Evolutionary conservation across 1,140 invertebrate genomes (phyloP), one percentile per base, ranked within the genome.

Genomic region (Hypsibius dujardini): DNA sequence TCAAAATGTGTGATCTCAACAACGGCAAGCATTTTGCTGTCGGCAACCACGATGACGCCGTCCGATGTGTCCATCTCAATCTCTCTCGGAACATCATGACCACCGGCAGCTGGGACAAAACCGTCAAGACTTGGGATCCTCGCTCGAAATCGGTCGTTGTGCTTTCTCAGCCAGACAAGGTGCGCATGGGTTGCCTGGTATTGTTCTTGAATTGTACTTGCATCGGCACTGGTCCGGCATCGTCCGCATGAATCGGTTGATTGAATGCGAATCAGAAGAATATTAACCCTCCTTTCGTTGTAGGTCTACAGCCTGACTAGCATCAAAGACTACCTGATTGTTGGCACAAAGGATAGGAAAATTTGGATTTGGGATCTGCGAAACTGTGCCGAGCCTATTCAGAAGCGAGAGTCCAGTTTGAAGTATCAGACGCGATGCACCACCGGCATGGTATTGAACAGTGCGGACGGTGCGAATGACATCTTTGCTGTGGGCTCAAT

Each of bases 381-480:
- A 69, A 97, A 96, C 77, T 94, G 97, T 88, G 86, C 87, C n/a
- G 90, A 91, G 75, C 90, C 93, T 69, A 87, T 92, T 74, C 95
- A 98, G 80, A 85, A 89, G 75, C 80, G 95, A 69, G 96, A 99
- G 79, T 97, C 94, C 1, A 95, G 91, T 76, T 83, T 99, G 1
- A 99, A 98, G 80, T 99, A 94, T 80, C 96, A 99, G 81, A 99
- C 95, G 0, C 82, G 96, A 47, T 92, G 89, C 75, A 95, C 98
- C 72, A 56, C 50, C n/a, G 50, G 50, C 50, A 7, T 56, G 50
- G 50, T n/a, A n/a, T 12, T 56, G 50, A 56, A 7, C 28, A 28
- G 28, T 28, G 28, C 28, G 28, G 28, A 28, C 28, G 28, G 28
- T 12, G 7, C 50, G 50, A n/a, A 56, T 56, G 50, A 56, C n/a